Evolutionary conservation across 2,113 vertebrate genomes (phyloP).

Genomic region (Callorhinus ursinus): DNA sequence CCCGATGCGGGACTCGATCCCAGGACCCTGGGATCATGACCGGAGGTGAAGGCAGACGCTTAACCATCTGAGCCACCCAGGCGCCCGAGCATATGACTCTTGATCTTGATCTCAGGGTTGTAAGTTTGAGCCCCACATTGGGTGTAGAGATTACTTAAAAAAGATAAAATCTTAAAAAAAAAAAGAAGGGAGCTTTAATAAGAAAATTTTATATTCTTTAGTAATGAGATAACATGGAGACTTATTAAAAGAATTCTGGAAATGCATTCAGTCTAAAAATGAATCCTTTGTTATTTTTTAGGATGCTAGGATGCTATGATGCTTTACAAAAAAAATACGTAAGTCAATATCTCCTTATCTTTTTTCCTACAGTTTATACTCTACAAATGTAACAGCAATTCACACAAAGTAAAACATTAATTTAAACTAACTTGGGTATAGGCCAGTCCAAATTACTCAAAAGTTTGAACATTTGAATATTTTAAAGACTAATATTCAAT

Average conservation of each 20-base stretch:
- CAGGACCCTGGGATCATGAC: no score
- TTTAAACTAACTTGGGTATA: slow-evolving; percentile 50
- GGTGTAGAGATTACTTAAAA: background rate
- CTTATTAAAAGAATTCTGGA: background rate
- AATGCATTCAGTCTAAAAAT: slow-evolving; percentile 18
- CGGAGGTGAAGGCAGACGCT: no score
- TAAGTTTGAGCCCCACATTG: background rate
- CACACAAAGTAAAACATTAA: slow-evolving; percentile 28
- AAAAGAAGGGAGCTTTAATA: background rate
- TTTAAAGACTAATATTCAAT: slow-evolving; percentile 61
- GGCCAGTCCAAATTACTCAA: slow-evolving; percentile 26
- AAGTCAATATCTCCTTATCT: slow-evolving; percentile 83
- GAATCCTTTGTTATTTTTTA: slow-evolving; percentile 79
- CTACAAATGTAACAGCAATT: background rate
- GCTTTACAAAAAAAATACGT: slow-evolving; percentile 97
- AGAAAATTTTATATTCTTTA: slow-evolving; percentile 6
- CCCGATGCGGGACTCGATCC: no score
- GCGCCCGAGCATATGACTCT: background rate
- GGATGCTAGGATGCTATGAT: slow-evolving; percentile 97
- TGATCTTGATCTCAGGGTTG: background rate
- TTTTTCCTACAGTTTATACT: slow-evolving; percentile 53
- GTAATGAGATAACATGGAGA: background rate
- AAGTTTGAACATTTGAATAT: slow-evolving; percentile 47
- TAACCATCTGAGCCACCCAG: no score
- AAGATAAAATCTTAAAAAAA: background rate